phyloP scores from a whole-genome alignment of 2,113 vertebrate species.

The Bubalus kerabau region DNA sequence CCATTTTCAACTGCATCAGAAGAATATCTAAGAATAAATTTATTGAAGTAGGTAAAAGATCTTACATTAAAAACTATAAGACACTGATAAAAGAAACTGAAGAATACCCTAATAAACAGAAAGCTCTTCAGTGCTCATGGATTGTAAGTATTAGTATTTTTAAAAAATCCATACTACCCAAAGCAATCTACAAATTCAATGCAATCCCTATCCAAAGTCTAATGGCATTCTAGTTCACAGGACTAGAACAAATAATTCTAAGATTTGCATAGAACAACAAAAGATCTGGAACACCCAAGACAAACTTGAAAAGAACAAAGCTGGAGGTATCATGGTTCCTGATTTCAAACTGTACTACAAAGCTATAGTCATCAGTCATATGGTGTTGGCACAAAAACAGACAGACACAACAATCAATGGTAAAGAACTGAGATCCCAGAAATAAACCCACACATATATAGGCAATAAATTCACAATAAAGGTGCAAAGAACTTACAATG shows the following conservation, averaged over 20 bases:
- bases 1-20: not conserved
- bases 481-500: not conserved
- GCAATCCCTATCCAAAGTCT: not conserved
- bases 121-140: not conserved
- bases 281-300: not conserved
- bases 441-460: not conserved
- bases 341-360: not conserved
- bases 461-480: not conserved
- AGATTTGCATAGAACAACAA: not conserved
- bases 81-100: not conserved
- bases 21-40: not conserved
- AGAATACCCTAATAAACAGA: not conserved
- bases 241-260: not conserved
- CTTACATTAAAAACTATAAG: not conserved
- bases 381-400: not conserved
- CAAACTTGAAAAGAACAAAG: not conserved
- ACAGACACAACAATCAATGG: not conserved
- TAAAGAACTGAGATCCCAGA: not conserved
- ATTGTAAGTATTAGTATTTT: not conserved
- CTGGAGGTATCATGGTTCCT: not conserved
- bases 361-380: not conserved
- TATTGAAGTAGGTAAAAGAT: not conserved
- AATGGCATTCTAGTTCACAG: not conserved
- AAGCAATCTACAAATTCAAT: not conserved
- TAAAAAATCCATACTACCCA: not conserved